Evolutionary conservation across 2,888 invertebrate species (phyloP).

Genomic region (Xylota segnis): DNA sequence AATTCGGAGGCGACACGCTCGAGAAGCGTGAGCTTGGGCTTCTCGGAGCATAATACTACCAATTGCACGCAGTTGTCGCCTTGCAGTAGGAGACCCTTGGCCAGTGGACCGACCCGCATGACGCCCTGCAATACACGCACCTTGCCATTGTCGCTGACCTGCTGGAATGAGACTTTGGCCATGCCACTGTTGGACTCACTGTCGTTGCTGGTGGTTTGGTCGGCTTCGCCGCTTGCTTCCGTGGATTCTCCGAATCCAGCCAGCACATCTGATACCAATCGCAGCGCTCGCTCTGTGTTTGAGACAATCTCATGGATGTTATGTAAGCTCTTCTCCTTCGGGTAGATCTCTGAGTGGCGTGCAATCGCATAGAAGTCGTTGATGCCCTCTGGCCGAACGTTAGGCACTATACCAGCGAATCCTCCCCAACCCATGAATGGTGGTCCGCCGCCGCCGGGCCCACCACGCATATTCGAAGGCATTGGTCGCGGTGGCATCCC

Average conservation of each 20-base stretch:
- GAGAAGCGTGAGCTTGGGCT: conserved; percentile 93
- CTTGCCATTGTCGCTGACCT: conserved; percentile 86
- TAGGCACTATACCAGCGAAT: conserved; percentile 85
- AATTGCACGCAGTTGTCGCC: conserved; percentile 94
- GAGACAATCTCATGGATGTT: conserved; percentile 95
- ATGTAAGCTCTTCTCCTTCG: conserved; percentile 92
- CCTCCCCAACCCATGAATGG: conserved; percentile 81
- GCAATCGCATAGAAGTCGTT: conserved; percentile 97
- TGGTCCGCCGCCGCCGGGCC: conserved; percentile 81
- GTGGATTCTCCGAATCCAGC: conserved; percentile 85
- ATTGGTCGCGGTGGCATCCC: conserved; percentile 65
- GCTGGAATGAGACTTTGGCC: conserved; percentile 86
- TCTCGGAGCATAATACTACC: conserved; percentile 96
- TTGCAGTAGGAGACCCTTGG: conserved; percentile 92
- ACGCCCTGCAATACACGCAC: conserved; percentile 94
- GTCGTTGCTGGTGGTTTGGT: conserved; percentile 81
- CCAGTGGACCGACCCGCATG: conserved; percentile 95
- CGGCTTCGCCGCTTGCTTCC: conserved; percentile 73
- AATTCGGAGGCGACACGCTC: conserved; percentile 93
- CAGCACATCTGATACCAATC: conserved; percentile 94
- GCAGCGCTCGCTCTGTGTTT: conserved; percentile 95
- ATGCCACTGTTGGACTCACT: conserved; percentile 79
- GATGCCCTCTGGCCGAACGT: conserved; percentile 92
- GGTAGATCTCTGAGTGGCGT: conserved; percentile 95
- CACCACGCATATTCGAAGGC: conserved; percentile 65